phyloP scores from a whole-genome alignment of 2,113 vertebrate species.

The Cinclus mexicanus region DNA sequence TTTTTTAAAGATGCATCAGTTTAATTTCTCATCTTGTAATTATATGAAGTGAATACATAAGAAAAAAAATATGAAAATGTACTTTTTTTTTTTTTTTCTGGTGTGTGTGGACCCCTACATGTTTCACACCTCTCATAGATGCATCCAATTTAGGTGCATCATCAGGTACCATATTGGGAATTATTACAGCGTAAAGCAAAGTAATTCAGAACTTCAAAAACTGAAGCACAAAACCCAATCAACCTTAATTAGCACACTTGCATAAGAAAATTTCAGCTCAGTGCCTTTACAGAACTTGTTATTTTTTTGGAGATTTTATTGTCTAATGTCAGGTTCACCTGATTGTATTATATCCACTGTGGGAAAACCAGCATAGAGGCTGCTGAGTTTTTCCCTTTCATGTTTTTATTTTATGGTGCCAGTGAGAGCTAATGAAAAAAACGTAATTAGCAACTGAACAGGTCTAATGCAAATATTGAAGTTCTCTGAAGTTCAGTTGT shows the following conservation, averaged over 20 bases:
- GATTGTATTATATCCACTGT: neutral
- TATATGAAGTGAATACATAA: neutral
- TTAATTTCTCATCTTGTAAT: neutral
- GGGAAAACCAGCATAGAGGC: neutral
- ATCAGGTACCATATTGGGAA: neutral
- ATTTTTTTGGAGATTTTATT: neutral
- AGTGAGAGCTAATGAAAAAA: slow-evolving; percentile 8
- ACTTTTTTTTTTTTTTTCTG: neutral
- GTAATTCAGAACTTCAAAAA: neutral
- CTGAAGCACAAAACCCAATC: neutral
- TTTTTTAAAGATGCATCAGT: neutral
- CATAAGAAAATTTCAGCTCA: neutral
- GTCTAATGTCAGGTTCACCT: neutral
- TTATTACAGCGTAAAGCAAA: neutral
- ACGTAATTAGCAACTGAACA: neutral
- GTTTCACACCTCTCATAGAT: neutral
- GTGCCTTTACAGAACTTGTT: neutral
- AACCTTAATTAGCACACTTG: neutral
- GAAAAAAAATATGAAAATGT: neutral
- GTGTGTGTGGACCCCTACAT: neutral
- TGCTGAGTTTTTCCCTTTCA: neutral
- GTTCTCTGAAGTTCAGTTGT: neutral
- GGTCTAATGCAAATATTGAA: neutral
- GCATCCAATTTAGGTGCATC: neutral
- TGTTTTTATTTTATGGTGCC: slow-evolving; percentile 29